Percentiles rank a stretch among this genome's conserved stretches.
These are phyloP conservation scores for Thunnus maccoyii DNA, from an alignment of 2,113 vertebrate species.

Conservation along the genomic window DNA sequence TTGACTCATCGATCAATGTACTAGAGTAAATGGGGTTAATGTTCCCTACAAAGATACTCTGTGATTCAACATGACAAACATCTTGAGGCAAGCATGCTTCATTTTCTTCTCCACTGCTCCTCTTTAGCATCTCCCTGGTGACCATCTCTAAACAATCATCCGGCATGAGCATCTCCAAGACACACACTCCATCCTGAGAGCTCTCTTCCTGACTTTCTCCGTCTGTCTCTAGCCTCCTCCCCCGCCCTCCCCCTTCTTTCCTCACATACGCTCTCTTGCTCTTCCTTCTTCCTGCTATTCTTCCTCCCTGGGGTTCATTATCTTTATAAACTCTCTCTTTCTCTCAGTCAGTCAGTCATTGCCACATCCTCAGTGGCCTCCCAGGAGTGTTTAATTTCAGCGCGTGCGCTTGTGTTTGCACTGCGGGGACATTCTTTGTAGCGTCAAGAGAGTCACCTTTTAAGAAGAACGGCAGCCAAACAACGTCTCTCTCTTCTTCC, in stretches of 20 bases:
- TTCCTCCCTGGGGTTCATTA: conserved; percentile 28
- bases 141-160: conserved; percentile 69
- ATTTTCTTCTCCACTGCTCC: conserved; percentile 31
- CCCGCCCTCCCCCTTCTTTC: neutral
- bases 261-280: neutral
- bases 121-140: conserved; percentile 62
- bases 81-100: conserved; percentile 43
- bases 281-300: neutral
- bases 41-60: neutral
- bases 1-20: no score
- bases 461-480: conserved; percentile 76
- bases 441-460: conserved; percentile 64
- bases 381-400: conserved; percentile 46
- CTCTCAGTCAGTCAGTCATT: conserved; percentile 16
- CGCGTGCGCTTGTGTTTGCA: conserved; percentile 58
- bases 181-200: conserved; percentile 71
- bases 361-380: conserved; percentile 52
- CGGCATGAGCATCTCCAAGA: conserved; percentile 71
- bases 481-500: conserved; percentile 45
- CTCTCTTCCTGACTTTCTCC: conserved; percentile 32
- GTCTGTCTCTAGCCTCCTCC: neutral
- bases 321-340: conserved; percentile 47
- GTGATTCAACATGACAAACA: conserved; percentile 12
- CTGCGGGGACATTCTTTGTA: conserved; percentile 54
- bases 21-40: neutral